Evolutionary conservation across 2,888 invertebrate genomes (phyloP).

Genomic region (Barypeithes pellucidus): DNA sequence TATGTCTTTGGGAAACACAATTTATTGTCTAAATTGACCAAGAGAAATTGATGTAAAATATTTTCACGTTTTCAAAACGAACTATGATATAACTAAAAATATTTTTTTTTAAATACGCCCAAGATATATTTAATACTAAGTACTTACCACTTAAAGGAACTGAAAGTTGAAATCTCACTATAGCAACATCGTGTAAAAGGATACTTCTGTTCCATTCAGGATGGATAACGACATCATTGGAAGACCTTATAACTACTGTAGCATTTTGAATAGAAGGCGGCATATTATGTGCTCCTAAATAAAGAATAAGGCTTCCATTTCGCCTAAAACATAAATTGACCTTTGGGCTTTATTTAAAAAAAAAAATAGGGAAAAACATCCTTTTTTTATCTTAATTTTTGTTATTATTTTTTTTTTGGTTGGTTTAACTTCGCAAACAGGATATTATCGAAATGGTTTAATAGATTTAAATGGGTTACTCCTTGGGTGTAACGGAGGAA

Average conservation of each 20-base stretch:
- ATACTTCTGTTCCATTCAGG: constrained; percentile 64
- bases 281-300: constrained; percentile 63
- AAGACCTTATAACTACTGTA: constrained; percentile 57
- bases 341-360: too few species aligned
- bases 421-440: too few species aligned
- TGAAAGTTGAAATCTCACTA: constrained; percentile 64
- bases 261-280: constrained; percentile 43
- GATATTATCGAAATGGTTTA: too few species aligned
- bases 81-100: too few species aligned
- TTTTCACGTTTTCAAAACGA: too few species aligned
- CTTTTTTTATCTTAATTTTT: too few species aligned
- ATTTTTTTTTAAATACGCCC: too few species aligned
- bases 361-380: too few species aligned
- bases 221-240: constrained; percentile 66
- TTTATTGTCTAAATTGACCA: neutral
- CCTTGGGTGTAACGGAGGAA: too few species aligned
- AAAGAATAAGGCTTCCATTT: constrained; percentile 47
- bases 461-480: too few species aligned
- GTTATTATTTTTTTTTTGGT: too few species aligned
- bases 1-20: neutral
- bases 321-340: constrained; percentile 34
- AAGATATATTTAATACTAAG: too few species aligned
- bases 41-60: neutral
- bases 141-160: constrained; percentile 67
- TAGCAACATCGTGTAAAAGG: constrained; percentile 66